A percentile compares a stretch with the other conserved stretches of the same genome.
phyloP scores from a whole-genome alignment of 2,797 vertebrate genomes.

The Galagoides demidoff region DNA sequence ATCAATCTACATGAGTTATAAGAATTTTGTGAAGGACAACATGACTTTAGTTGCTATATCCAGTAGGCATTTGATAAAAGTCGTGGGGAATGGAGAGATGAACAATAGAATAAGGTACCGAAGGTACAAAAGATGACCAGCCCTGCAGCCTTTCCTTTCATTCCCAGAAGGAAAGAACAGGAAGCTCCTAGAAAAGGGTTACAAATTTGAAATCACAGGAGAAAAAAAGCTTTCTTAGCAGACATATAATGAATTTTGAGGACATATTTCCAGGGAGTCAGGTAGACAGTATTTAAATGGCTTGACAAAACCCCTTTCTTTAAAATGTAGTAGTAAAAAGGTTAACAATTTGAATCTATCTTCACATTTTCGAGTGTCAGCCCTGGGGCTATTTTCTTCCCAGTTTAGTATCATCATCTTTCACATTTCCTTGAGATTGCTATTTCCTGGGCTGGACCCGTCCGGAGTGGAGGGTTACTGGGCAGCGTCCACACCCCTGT shows the following conservation, averaged over 20 bases:
- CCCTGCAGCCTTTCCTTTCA: not conserved
- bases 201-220: not conserved
- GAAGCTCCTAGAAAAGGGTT: conserved; percentile 39
- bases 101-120: not conserved
- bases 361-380: conserved; percentile 72
- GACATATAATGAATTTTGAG: conserved; percentile 49
- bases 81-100: not conserved
- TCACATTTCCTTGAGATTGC: not conserved
- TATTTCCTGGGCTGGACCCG: conserved; percentile 61
- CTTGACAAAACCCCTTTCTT: conserved; percentile 71
- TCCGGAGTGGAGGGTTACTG: not conserved
- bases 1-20: not conserved
- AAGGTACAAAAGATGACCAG: not conserved
- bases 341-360: conserved; percentile 74
- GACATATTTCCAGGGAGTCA: conserved; percentile 30
- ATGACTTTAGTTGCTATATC: not conserved
- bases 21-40: conserved; percentile 11
- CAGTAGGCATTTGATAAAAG: not conserved
- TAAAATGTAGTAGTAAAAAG: conserved; percentile 73
- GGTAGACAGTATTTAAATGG: conserved; percentile 68
- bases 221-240: conserved; percentile 37
- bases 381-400: conserved; percentile 63
- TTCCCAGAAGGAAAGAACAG: not conserved
- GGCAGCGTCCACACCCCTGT: not conserved
- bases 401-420: conserved; percentile 29